A percentile compares a stretch with the other conserved stretches of the same genome.
These are phyloP conservation scores for Porites lutea DNA, from an alignment of 64 coral and sea anemone genomes.

Conservation along the genomic window DNA sequence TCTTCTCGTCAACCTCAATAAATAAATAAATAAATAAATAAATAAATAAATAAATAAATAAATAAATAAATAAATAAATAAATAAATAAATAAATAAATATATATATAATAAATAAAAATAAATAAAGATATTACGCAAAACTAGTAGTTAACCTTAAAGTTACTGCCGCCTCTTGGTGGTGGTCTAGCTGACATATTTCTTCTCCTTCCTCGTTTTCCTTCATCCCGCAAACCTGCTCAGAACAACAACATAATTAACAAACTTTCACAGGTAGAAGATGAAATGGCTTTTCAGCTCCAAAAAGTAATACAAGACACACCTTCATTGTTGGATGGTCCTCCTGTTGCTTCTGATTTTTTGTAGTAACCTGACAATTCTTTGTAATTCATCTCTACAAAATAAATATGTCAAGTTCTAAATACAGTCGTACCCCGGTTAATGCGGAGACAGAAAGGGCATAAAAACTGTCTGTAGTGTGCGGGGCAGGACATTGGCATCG, in stretches of 20 bases:
- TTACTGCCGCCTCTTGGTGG: not conserved
- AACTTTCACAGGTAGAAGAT: too few species aligned
- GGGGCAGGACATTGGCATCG: too few species aligned
- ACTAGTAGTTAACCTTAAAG: too few species aligned
- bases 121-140: too few species aligned
- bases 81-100: not conserved
- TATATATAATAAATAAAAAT: too few species aligned
- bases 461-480: too few species aligned
- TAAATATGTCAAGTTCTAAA: not conserved
- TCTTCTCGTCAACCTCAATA: not conserved
- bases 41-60: not conserved
- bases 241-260: not conserved
- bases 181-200: constrained; percentile 13
- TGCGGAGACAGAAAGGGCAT: too few species aligned
- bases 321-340: not conserved
- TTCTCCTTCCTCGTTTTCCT: constrained; percentile 33
- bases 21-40: not conserved
- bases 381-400: constrained; percentile 50
- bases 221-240: constrained; percentile 49
- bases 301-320: not conserved
- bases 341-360: constrained; percentile 53
- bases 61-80: not conserved
- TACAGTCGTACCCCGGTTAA: too few species aligned
- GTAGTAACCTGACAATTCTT: constrained; percentile 60
- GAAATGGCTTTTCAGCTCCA: too few species aligned